phyloP scores from a whole-genome alignment of 1,140 invertebrate species.

The Drosophila malerkotliana region DNA sequence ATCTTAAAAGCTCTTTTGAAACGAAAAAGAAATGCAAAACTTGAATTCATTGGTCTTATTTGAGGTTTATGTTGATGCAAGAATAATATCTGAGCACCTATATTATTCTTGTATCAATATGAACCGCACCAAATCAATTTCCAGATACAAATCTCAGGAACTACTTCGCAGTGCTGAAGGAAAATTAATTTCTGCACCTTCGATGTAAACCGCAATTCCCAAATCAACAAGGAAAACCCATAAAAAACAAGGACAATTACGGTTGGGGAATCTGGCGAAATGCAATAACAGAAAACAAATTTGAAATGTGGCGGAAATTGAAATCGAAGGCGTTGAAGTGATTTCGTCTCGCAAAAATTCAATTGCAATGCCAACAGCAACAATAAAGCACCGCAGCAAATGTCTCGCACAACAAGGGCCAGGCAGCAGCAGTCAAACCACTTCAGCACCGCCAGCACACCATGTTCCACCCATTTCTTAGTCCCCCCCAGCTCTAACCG shows the following conservation, averaged over 20 bases:
- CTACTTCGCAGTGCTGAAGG: conserved; percentile 4
- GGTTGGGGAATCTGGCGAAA: conserved; percentile 30
- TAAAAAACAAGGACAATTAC: conserved; percentile 29
- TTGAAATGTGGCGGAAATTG: conserved; percentile 77
- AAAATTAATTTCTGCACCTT: conserved; percentile 20
- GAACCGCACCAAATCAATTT: conserved; percentile 12
- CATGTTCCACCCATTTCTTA: neutral
- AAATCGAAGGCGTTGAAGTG: conserved; percentile 82
- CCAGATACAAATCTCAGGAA: conserved; percentile 22
- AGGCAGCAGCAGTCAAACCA: conserved; percentile 4
- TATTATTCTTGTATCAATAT: neutral
- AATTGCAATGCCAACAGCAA: conserved; percentile 60
- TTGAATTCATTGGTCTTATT: neutral
- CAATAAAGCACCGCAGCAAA: conserved; percentile 44
- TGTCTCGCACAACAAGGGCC: conserved; percentile 46
- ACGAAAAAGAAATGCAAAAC: neutral
- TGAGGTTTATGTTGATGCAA: too few relatives aligned
- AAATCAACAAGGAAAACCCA: neutral
- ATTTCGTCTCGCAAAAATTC: conserved; percentile 80
- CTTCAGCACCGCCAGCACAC: conserved; percentile 5
- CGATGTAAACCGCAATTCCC: conserved; percentile 1
- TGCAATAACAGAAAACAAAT: conserved; percentile 72
- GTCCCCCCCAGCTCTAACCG: too few relatives aligned
- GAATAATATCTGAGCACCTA: too few relatives aligned
- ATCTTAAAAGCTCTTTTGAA: neutral